These are phyloP conservation scores for Achatina immaculata DNA, from an alignment of 1,140 invertebrate species.

Conservation along the genomic window DNA sequence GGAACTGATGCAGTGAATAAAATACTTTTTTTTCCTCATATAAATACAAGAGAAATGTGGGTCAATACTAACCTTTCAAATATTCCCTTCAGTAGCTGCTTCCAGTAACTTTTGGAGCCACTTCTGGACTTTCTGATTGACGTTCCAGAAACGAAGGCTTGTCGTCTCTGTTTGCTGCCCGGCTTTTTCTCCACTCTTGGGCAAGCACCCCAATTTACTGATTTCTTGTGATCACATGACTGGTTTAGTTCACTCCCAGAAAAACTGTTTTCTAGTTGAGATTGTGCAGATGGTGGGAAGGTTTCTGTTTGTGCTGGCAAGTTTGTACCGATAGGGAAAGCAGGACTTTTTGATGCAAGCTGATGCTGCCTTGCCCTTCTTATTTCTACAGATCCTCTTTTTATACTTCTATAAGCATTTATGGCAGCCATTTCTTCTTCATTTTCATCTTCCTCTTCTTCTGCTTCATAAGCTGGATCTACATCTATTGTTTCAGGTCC, in stretches of 20 bases:
- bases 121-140: constrained; percentile 33
- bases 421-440: background rate
- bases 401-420: background rate
- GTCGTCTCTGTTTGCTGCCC: background rate
- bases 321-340: background rate
- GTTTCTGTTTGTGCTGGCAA: background rate
- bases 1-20: no score
- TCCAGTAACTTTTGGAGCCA: constrained; percentile 56
- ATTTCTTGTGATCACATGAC: constrained; percentile 16
- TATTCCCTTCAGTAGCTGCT: constrained; percentile 53
- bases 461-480: constrained; percentile 6
- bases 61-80: constrained; percentile 61
- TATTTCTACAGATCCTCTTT: constrained; percentile 7
- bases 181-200: background rate
- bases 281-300: background rate
- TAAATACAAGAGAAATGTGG: no score
- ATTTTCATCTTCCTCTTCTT: constrained; percentile 29
- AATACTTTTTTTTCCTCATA: no score
- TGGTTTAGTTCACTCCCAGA: background rate
- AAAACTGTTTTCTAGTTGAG: background rate
- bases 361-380: constrained; percentile 1
- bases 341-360: background rate
- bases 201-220: constrained; percentile 31
- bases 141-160: constrained; percentile 1
- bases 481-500: background rate